phyloP scores from a whole-genome alignment of 2,113 vertebrate species.

The Struthio camelus region DNA sequence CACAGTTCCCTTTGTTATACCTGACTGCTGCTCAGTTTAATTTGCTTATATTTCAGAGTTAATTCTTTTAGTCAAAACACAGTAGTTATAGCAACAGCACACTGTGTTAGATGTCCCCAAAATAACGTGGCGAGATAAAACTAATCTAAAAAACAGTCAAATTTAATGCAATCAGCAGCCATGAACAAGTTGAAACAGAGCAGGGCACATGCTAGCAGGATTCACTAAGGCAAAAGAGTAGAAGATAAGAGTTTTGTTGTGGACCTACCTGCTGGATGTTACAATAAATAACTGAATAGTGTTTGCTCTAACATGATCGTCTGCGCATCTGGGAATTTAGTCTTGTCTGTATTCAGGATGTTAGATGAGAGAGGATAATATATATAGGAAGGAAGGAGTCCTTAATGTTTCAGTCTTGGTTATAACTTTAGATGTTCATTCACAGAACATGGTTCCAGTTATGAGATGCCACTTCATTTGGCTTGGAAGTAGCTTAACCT shows the following conservation, averaged over 20 bases:
- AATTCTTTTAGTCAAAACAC: not conserved
- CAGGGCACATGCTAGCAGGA: too few relatives aligned
- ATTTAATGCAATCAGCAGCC: not conserved
- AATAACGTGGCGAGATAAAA: not conserved
- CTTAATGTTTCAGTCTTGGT: too few relatives aligned
- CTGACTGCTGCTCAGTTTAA: not conserved
- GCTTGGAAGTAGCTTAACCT: too few relatives aligned
- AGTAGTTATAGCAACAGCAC: not conserved
- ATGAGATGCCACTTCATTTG: not conserved
- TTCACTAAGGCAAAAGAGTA: not conserved
- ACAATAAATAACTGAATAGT: not conserved
- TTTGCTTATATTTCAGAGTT: not conserved
- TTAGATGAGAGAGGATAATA: not conserved
- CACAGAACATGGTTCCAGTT: not conserved
- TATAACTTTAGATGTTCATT: not conserved
- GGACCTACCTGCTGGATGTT: not conserved
- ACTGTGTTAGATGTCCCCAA: not conserved
- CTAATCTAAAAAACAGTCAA: not conserved
- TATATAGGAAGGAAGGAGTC: not conserved
- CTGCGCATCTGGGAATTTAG: not conserved
- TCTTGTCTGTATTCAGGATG: not conserved
- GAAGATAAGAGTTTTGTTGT: not conserved
- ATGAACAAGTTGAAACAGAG: not conserved
- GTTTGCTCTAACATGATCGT: not conserved
- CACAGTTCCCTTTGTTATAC: not conserved